Evolutionary conservation across 2,888 invertebrate genomes (phyloP).

Genomic region (Ypsolopha sequella): DNA sequence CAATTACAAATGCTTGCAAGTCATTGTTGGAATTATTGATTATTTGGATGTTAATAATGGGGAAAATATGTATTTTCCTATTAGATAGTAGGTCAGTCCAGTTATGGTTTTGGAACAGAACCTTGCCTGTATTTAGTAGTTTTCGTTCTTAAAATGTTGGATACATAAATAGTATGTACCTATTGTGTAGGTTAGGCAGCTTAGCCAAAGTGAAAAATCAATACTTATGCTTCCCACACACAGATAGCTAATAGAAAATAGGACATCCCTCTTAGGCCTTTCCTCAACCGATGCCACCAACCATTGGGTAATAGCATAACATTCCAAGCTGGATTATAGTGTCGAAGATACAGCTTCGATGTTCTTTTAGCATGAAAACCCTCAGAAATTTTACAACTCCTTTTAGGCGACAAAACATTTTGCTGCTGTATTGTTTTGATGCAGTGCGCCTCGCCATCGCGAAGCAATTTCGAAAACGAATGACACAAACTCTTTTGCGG

Average conservation of each 20-base stretch:
- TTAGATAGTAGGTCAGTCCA: too few relatives aligned
- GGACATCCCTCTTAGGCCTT: not conserved
- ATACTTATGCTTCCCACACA: conserved; percentile 38
- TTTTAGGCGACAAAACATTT: conserved; percentile 30
- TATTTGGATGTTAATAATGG: not conserved
- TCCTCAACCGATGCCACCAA: not conserved
- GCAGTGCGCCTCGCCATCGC: conserved; percentile 41
- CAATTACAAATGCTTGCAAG: not conserved
- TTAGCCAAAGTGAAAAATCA: conserved; percentile 47
- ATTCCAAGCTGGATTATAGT: not conserved
- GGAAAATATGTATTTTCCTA: too few relatives aligned
- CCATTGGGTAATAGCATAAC: not conserved
- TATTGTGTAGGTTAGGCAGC: conserved; percentile 33
- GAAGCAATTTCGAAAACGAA: conserved; percentile 55
- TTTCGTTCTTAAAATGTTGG: too few relatives aligned
- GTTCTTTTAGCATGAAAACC: conserved; percentile 4
- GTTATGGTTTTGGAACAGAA: too few relatives aligned
- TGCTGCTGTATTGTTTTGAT: conserved; percentile 49
- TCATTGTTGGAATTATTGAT: not conserved
- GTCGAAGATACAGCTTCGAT: not conserved
- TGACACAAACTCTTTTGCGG: conserved; percentile 67
- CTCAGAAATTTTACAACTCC: conserved; percentile 7
- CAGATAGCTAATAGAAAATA: conserved; percentile 7
- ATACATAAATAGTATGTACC: conserved; percentile 1
- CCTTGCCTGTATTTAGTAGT: too few relatives aligned